Conservation (phyloP, 2,797 vertebrate genomes). For the Echiichthys vipera region DNA sequence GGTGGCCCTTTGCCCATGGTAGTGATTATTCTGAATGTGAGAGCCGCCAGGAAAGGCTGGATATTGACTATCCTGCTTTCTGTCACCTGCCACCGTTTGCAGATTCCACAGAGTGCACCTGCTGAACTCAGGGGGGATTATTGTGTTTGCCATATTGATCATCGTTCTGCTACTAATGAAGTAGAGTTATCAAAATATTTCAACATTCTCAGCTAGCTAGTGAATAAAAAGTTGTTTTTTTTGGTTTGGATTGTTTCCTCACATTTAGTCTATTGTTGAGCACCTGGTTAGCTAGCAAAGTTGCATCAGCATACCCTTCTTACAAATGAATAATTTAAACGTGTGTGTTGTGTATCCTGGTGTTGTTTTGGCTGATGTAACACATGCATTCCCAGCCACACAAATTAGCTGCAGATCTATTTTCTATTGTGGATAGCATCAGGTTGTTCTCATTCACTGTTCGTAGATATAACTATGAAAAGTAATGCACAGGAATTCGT, state of each 20-base stretch:
- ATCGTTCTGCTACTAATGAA: slow-evolving; percentile 3
- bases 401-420: background rate
- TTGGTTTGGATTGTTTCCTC: background rate
- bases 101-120: background rate
- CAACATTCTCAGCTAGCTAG: background rate
- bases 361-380: background rate
- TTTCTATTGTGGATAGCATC: background rate
- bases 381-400: background rate
- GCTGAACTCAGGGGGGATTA: background rate
- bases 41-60: background rate
- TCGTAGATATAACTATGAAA: too few species aligned
- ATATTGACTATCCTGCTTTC: slow-evolving; percentile 13
- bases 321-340: background rate
- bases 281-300: background rate
- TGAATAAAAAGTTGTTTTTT: background rate
- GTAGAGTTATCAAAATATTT: background rate
- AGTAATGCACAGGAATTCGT: too few species aligned
- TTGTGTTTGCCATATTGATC: slow-evolving; percentile 6
- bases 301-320: background rate
- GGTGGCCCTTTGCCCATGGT: background rate
- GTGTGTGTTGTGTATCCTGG: background rate
- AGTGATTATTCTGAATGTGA: slow-evolving; percentile 7
- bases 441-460: too few species aligned
- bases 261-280: background rate
- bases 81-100: background rate